A percentile compares a stretch with the other conserved stretches of the same genome.
phyloP scores from a whole-genome alignment of 2,113 vertebrate genomes.

The Coreoperca whiteheadi region DNA sequence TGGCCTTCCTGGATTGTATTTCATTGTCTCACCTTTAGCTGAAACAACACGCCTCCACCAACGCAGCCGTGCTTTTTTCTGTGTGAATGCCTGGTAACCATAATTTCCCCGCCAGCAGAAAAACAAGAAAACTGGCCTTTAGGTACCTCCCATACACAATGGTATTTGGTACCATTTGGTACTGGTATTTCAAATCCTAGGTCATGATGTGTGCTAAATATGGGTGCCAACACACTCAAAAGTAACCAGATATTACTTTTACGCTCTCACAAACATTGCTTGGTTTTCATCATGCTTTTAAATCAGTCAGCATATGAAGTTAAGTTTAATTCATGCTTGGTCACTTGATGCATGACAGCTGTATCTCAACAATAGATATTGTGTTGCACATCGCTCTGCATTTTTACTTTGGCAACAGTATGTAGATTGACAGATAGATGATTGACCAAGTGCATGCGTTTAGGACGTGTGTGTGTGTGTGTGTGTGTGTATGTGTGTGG shows the following conservation, averaged over 20 bases:
- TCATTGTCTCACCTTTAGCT: neutral
- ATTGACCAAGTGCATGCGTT: slow-evolving; percentile 29
- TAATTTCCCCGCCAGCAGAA: neutral
- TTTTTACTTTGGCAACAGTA: slow-evolving; percentile 58
- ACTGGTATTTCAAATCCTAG: neutral
- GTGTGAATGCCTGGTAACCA: neutral
- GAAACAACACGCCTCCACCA: neutral
- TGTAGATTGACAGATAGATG: slow-evolving; percentile 63
- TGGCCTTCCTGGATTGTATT: slow-evolving; percentile 6
- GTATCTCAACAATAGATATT: slow-evolving; percentile 66
- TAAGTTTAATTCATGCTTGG: slow-evolving; percentile 45
- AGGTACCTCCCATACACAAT: neutral
- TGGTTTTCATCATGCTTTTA: slow-evolving; percentile 62
- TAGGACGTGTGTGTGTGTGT: neutral
- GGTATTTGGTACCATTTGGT: no score
- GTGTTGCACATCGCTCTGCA: slow-evolving; percentile 61
- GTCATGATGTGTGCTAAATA: slow-evolving; percentile 30
- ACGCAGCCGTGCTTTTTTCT: slow-evolving; percentile 1
- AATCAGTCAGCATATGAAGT: slow-evolving; percentile 61
- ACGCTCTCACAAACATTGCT: slow-evolving; percentile 27
- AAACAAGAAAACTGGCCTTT: neutral
- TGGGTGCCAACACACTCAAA: neutral
- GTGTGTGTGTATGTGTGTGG: slow-evolving; percentile 5
- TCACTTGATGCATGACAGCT: slow-evolving; percentile 54
- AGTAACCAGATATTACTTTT: slow-evolving; percentile 43